These are phyloP conservation scores for Euphonia xanthogaster DNA, from an alignment of 2,797 vertebrate genomes.

Conservation along the genomic window DNA sequence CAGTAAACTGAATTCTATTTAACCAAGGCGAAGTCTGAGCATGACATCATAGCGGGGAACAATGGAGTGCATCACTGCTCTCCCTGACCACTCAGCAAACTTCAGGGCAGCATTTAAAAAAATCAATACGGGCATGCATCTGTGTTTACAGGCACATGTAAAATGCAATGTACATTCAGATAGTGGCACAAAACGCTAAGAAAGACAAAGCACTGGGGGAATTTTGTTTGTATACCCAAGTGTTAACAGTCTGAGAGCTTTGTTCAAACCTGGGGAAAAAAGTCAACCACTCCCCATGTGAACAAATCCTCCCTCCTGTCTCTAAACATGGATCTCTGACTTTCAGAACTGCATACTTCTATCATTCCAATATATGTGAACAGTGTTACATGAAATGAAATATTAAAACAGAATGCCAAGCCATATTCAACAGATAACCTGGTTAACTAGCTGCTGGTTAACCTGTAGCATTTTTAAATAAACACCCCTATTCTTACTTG, in stretches of 20 bases:
- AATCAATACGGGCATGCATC: background rate
- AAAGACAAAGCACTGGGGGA: conserved; percentile 34
- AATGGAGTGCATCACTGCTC: conserved; percentile 24
- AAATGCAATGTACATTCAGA: background rate
- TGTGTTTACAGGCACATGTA: background rate
- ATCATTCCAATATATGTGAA: background rate
- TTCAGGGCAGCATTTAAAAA: background rate
- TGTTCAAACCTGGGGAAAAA: background rate
- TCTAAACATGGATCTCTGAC: background rate
- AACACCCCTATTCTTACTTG: background rate
- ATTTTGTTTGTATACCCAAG: background rate
- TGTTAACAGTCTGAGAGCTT: conserved; percentile 17
- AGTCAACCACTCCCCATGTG: background rate
- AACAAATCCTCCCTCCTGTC: background rate
- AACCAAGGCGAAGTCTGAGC: background rate
- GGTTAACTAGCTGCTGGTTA: background rate
- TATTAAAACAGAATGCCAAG: background rate
- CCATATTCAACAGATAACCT: background rate
- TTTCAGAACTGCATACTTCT: background rate
- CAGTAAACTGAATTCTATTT: background rate
- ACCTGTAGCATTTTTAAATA: background rate
- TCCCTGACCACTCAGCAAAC: conserved; percentile 15
- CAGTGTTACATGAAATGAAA: background rate
- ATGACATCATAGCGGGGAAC: conserved; percentile 55
- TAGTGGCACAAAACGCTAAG: background rate